Percentiles rank a stretch among this genome's conserved stretches.
These are phyloP conservation scores for Melitaea athalia DNA, from an alignment of 2,888 invertebrate species.

Conservation along the genomic window DNA sequence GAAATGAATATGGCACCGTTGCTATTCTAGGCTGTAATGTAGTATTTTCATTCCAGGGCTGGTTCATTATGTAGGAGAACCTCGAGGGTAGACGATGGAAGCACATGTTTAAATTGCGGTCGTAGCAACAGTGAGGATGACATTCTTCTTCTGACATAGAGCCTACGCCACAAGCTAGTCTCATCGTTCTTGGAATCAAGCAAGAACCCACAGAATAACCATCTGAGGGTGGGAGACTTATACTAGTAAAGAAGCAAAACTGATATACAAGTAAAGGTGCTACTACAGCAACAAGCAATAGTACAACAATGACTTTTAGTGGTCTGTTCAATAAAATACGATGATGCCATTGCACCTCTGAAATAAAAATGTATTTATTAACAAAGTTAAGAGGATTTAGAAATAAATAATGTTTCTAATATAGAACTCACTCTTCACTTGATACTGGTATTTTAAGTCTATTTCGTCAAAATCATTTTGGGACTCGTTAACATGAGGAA, in stretches of 20 bases:
- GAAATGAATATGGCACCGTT: slow-evolving; percentile 58
- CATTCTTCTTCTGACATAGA: slow-evolving; percentile 59
- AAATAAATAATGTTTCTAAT: background rate
- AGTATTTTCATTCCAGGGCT: slow-evolving; percentile 60
- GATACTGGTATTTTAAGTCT: slow-evolving; percentile 48
- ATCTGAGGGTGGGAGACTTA: slow-evolving; percentile 58
- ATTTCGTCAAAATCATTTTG: slow-evolving; percentile 50
- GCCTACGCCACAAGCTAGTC: slow-evolving; percentile 68
- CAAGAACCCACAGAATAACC: slow-evolving; percentile 72
- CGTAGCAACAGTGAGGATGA: slow-evolving; percentile 78
- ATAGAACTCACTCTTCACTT: slow-evolving; percentile 49
- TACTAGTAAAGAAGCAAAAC: slow-evolving; percentile 53
- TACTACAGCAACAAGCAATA: slow-evolving; percentile 53
- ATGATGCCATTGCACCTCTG: slow-evolving; percentile 71
- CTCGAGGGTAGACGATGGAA: slow-evolving; percentile 80
- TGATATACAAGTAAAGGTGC: slow-evolving; percentile 64
- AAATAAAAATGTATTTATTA: slow-evolving; percentile 37
- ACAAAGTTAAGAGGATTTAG: background rate
- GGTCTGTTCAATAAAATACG: slow-evolving; percentile 65
- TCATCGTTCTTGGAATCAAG: slow-evolving; percentile 52
- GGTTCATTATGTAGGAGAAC: slow-evolving; percentile 69
- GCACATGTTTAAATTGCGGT: slow-evolving; percentile 63
- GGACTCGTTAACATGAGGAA: slow-evolving; percentile 58
- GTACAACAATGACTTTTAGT: slow-evolving; percentile 52
- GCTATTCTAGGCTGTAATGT: slow-evolving; percentile 59